These are phyloP conservation scores for Tillus elongatus DNA, from an alignment of 2,888 invertebrate genomes.

Conservation along the genomic window DNA sequence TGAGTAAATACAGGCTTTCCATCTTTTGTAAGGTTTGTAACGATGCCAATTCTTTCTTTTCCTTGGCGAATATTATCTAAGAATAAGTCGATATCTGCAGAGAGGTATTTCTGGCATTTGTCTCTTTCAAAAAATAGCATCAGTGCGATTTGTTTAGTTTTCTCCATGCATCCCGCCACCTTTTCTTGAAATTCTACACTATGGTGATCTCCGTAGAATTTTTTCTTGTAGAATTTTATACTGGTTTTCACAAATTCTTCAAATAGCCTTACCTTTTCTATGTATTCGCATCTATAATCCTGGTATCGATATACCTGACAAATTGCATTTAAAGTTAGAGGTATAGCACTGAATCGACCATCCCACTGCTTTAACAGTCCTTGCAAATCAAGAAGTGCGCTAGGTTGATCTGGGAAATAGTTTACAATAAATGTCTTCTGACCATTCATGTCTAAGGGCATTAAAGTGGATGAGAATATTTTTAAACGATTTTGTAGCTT, in stretches of 20 bases:
- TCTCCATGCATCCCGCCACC: neutral
- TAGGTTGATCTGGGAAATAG: no score
- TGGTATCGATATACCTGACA: neutral
- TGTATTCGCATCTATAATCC: neutral
- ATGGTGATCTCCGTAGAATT: no score
- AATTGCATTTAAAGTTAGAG: conserved; percentile 3
- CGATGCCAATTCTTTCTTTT: neutral
- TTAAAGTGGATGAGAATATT: neutral
- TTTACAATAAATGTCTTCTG: no score
- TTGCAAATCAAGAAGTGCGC: no score
- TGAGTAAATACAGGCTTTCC: neutral
- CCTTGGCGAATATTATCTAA: neutral
- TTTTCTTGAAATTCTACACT: neutral
- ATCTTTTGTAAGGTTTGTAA: neutral
- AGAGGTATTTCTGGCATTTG: neutral
- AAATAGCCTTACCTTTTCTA: neutral
- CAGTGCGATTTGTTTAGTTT: neutral
- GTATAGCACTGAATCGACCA: neutral
- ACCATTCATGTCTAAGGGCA: neutral
- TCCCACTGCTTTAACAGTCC: no score
- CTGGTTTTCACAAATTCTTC: neutral
- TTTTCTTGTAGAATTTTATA: neutral
- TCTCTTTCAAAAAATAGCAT: neutral
- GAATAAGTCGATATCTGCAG: neutral
- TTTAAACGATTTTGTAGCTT: neutral